Conservation (phyloP, 2,113 vertebrate species). For the Choloepus hoffmanni region DNA sequence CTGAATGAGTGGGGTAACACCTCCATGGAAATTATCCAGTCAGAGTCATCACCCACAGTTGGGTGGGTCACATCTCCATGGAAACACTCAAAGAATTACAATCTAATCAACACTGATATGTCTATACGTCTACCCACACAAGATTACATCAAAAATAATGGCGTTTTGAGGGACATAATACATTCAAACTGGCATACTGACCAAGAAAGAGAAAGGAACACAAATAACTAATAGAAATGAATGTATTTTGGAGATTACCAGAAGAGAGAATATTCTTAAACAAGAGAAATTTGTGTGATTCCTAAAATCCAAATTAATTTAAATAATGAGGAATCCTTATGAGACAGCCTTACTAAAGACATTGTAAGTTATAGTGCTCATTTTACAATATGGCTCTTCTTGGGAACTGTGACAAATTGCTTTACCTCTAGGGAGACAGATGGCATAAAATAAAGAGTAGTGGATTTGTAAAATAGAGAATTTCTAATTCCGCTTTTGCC, state of each 20-base stretch:
- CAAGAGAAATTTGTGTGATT: background rate
- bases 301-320: background rate
- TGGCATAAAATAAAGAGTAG: background rate
- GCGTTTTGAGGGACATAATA: too few species aligned
- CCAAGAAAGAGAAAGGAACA: too few species aligned
- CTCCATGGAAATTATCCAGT: too few species aligned
- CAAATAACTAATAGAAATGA: background rate
- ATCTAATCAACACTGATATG: too few species aligned
- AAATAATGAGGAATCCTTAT: fast-evolving
- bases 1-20: too few species aligned
- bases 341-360: background rate
- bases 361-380: background rate
- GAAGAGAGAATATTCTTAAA: background rate
- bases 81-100: too few species aligned
- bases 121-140: too few species aligned
- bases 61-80: too few species aligned
- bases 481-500: background rate
- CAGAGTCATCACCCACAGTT: too few species aligned
- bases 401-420: background rate
- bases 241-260: background rate
- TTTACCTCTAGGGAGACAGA: background rate
- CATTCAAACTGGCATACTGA: too few species aligned
- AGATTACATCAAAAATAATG: too few species aligned
- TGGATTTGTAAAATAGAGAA: background rate
- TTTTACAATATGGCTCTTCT: too few species aligned